phyloP scores from a whole-genome alignment of 1,140 invertebrate species.

The Anastrepha ludens region DNA sequence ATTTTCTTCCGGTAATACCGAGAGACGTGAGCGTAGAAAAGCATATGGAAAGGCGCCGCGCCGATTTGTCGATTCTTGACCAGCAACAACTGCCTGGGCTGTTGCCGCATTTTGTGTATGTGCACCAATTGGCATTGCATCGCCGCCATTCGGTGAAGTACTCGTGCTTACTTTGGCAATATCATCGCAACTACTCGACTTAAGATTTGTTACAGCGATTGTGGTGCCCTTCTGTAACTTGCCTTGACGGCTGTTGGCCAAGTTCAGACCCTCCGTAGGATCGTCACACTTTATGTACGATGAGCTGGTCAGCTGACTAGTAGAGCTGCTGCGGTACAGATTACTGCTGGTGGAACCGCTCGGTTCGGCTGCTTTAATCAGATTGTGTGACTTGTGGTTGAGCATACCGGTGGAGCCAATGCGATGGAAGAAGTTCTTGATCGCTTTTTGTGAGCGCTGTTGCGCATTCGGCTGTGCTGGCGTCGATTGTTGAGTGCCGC shows the following conservation, averaged over 20 bases:
- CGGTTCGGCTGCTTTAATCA: slow-evolving; percentile 72
- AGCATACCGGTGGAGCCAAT: slow-evolving; percentile 86
- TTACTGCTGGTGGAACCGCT: slow-evolving; percentile 64
- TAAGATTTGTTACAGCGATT: slow-evolving; percentile 61
- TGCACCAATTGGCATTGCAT: not conserved
- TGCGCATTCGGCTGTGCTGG: slow-evolving; percentile 60
- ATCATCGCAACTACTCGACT: slow-evolving; percentile 73
- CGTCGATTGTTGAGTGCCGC: slow-evolving; percentile 45
- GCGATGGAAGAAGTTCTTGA: slow-evolving; percentile 83
- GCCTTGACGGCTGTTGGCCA: slow-evolving; percentile 66
- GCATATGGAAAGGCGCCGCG: slow-evolving; percentile 84
- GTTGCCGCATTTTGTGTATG: slow-evolving; percentile 8
- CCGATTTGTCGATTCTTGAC: slow-evolving; percentile 61
- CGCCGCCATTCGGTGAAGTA: slow-evolving; percentile 9
- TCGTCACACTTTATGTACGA: slow-evolving; percentile 86
- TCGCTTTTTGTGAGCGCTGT: slow-evolving; percentile 74
- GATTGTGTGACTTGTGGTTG: slow-evolving; percentile 77
- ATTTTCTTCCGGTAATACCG: slow-evolving; percentile 84
- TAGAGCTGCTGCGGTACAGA: slow-evolving; percentile 84
- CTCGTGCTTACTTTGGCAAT: slow-evolving; percentile 70
- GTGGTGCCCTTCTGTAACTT: slow-evolving; percentile 64
- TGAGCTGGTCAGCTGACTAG: slow-evolving; percentile 81
- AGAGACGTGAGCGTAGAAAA: slow-evolving; percentile 84
- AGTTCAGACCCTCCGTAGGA: slow-evolving; percentile 84
- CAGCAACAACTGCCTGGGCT: slow-evolving; percentile 12